Percentiles rank a stretch among this genome's conserved stretches.
These are phyloP conservation scores for Sebastiscus albofasciatus DNA, from an alignment of 2,797 vertebrate genomes.

Conservation along the genomic window DNA sequence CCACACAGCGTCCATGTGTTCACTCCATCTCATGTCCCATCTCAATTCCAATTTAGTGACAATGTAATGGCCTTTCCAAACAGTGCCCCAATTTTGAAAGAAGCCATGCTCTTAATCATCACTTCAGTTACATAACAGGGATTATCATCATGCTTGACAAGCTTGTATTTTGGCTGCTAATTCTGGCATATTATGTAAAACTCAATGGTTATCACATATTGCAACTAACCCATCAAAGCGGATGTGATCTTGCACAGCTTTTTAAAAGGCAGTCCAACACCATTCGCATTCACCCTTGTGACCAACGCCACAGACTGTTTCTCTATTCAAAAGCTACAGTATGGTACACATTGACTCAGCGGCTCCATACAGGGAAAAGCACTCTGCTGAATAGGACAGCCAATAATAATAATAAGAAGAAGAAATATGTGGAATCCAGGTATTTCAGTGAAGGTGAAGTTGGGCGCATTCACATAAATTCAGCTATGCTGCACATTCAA, in stretches of 20 bases:
- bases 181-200: not conserved
- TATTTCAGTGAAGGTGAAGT: not conserved
- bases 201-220: not conserved
- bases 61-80: not conserved
- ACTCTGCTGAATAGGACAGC: not conserved
- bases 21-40: not conserved
- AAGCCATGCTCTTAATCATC: not conserved
- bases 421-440: not conserved
- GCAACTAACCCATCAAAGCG: not conserved
- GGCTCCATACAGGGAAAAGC: not conserved
- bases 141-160: not conserved
- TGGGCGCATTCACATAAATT: slow-evolving; percentile 1
- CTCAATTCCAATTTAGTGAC: not conserved
- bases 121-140: not conserved
- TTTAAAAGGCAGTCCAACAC: not conserved
- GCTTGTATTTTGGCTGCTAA: not conserved
- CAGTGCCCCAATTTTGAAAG: not conserved
- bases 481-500: not conserved
- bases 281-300: not conserved
- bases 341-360: not conserved
- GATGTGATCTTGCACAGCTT: not conserved
- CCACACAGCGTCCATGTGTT: not conserved
- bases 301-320: not conserved
- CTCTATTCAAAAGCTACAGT: not conserved
- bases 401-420: not conserved